Conservation (phyloP, 2,113 vertebrate species). For the Orthonyx spaldingii region DNA sequence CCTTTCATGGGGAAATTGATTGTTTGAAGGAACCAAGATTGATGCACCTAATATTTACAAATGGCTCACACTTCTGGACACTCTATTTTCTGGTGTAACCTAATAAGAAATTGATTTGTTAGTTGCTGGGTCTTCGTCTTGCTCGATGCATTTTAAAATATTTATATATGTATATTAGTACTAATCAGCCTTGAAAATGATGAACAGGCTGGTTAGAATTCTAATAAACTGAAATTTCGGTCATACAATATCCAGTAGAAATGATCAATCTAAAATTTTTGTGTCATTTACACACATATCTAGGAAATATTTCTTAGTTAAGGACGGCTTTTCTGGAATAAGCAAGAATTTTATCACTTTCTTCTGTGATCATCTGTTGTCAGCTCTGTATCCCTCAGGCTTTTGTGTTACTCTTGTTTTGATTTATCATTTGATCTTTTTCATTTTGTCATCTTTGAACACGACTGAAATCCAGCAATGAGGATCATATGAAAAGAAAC, state of each 20-base stretch:
- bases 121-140: neutral
- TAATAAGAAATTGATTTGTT: conserved; percentile 57
- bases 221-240: neutral
- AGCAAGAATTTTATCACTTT: conserved; percentile 42
- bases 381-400: conserved; percentile 46
- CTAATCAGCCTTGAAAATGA: conserved; percentile 29
- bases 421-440: conserved; percentile 60
- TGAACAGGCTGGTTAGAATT: neutral
- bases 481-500: conserved; percentile 37
- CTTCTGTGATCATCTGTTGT: conserved; percentile 58
- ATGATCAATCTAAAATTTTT: neutral
- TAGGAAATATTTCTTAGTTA: conserved; percentile 31
- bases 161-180: conserved; percentile 45
- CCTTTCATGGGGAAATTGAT: conserved; percentile 38
- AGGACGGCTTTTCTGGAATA: neutral
- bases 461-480: neutral
- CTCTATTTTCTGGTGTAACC: conserved; percentile 31
- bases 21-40: conserved; percentile 30
- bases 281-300: neutral
- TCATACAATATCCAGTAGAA: neutral
- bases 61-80: neutral
- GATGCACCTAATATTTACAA: conserved; percentile 44
- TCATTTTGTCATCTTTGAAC: conserved; percentile 63
- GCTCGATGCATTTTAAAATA: conserved; percentile 19
- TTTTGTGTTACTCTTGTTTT: conserved; percentile 55